phyloP scores from a whole-genome alignment of 2,797 vertebrate species.

The Amblyraja radiata region DNA sequence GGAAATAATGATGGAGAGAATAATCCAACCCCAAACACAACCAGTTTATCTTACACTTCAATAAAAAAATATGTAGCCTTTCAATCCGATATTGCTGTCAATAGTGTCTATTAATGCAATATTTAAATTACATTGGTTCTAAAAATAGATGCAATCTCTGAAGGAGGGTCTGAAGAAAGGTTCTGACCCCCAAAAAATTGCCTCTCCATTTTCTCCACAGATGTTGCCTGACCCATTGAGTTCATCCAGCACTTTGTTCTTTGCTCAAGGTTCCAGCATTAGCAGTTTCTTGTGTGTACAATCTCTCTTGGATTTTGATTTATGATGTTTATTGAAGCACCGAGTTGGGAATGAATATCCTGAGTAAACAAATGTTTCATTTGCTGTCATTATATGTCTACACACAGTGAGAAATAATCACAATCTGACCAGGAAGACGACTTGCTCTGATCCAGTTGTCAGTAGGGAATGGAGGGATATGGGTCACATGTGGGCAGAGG shows the following conservation, averaged over 20 bases:
- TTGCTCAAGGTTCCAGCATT: no score
- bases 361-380: background rate
- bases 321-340: background rate
- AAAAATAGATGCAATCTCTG: background rate
- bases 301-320: background rate
- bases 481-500: no score
- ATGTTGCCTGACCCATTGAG: no score
- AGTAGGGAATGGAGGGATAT: background rate
- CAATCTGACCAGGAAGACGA: background rate
- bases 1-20: no score
- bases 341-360: background rate
- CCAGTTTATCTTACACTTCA: no score
- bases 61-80: no score
- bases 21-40: no score
- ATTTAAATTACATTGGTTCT: background rate
- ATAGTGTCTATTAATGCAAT: background rate
- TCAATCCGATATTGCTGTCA: background rate
- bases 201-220: no score
- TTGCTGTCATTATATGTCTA: background rate
- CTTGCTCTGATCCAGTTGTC: background rate
- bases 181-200: no score
- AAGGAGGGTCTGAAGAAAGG: no score
- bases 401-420: background rate
- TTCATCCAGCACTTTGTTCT: no score
- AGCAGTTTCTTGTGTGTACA: no score